Conservation (phyloP, 2,888 invertebrate genomes). For the Microctonus hyperodae region DNA sequence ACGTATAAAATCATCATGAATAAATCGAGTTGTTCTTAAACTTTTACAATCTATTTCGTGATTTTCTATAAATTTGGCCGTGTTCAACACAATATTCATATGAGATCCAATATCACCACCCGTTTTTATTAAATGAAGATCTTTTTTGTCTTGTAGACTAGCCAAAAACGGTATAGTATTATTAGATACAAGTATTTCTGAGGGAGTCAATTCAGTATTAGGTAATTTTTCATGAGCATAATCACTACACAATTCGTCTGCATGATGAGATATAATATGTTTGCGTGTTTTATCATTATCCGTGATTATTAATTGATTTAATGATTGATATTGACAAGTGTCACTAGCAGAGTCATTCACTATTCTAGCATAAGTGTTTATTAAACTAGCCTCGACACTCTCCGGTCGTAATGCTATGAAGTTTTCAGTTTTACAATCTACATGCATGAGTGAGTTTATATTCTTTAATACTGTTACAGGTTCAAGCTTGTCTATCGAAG, state of each 20-base stretch:
- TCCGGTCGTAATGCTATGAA: slow-evolving; percentile 55
- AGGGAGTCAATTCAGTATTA: not conserved
- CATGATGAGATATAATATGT: not conserved
- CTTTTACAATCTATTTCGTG: slow-evolving; percentile 6
- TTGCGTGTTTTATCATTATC: slow-evolving; percentile 23
- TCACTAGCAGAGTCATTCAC: slow-evolving; percentile 34
- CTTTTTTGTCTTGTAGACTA: slow-evolving; percentile 56
- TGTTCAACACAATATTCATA: not conserved
- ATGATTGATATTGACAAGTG: slow-evolving; percentile 20
- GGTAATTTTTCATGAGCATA: not conserved
- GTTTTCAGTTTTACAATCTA: slow-evolving; percentile 48
- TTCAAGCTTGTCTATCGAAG: too few relatives aligned
- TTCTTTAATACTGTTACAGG: slow-evolving; percentile 37
- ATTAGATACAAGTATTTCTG: slow-evolving; percentile 31
- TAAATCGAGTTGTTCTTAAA: slow-evolving; percentile 10
- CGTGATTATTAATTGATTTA: not conserved
- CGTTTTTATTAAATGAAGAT: slow-evolving; percentile 24
- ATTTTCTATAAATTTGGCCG: not conserved
- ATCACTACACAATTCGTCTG: not conserved
- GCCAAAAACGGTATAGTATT: slow-evolving; percentile 53
- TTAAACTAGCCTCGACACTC: slow-evolving; percentile 54
- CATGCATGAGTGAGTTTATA: slow-evolving; percentile 42
- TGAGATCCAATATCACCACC: not conserved
- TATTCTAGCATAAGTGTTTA: slow-evolving; percentile 53
- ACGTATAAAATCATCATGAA: slow-evolving; percentile 45